phyloP scores from a whole-genome alignment of 2,888 invertebrate genomes.

The Agriopis aurantiaria region DNA sequence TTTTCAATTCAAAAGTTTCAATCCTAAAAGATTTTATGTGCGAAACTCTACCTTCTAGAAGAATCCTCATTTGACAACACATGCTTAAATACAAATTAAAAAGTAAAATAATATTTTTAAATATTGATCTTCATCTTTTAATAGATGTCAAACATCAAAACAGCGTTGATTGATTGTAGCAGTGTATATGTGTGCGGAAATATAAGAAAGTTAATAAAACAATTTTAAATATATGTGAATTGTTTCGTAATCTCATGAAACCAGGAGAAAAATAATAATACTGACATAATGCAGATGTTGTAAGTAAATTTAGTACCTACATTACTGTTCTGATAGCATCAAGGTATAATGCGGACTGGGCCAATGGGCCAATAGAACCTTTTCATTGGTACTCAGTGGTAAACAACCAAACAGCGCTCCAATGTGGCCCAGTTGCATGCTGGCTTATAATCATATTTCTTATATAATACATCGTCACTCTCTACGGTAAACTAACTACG shows the following conservation, averaged over 20 bases:
- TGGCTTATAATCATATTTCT: too few species aligned
- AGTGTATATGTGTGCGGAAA: neutral
- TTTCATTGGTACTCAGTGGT: too few species aligned
- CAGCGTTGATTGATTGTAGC: neutral
- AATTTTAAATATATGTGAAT: neutral
- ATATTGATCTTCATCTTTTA: constrained; percentile 8
- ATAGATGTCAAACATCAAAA: constrained; percentile 4
- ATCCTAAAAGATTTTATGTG: neutral
- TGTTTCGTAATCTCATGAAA: neutral
- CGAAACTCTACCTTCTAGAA: neutral
- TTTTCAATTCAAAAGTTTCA: neutral
- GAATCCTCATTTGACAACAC: neutral
- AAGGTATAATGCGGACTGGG: too few species aligned
- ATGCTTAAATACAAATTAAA: neutral
- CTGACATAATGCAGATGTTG: neutral
- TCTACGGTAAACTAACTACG: too few species aligned
- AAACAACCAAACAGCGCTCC: too few species aligned
- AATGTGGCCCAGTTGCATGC: too few species aligned
- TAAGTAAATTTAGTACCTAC: neutral
- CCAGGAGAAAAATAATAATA: neutral
- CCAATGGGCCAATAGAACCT: too few species aligned
- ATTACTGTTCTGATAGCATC: too few species aligned
- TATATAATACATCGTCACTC: too few species aligned
- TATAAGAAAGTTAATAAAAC: neutral
- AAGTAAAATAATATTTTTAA: neutral